A percentile compares a stretch with the other conserved stretches of the same genome.
Evolutionary conservation across 2,888 invertebrate genomes (phyloP).

Genomic region (Macrosiphum euphorbiae): DNA sequence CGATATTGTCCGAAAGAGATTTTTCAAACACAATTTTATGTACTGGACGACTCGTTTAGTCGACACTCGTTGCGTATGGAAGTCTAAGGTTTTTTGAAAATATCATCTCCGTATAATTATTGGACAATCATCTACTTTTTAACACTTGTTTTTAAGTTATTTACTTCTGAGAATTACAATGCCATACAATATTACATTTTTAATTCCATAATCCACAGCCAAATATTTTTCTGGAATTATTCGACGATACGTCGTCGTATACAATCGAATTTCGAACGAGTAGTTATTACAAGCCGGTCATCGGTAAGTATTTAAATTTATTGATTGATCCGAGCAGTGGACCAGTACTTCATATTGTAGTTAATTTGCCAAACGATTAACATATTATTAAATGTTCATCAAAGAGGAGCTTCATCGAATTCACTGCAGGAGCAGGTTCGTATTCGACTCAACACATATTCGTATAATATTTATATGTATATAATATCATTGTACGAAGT

Average conservation of each 20-base stretch:
- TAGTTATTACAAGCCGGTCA: too few relatives aligned
- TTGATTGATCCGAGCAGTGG: too few relatives aligned
- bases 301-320: too few relatives aligned
- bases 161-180: not conserved
- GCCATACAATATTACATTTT: not conserved
- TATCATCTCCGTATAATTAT: too few relatives aligned
- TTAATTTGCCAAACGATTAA: too few relatives aligned
- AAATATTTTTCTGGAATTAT: not conserved
- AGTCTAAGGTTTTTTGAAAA: not conserved
- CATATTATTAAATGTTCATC: not conserved
- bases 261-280: not conserved
- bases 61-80: not conserved
- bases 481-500: not conserved
- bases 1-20: not conserved
- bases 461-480: too few relatives aligned
- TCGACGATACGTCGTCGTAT: too few relatives aligned
- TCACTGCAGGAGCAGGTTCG: rapidly evolving
- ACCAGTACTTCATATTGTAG: not conserved
- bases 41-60: not conserved
- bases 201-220: not conserved
- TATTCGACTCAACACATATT: not conserved
- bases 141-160: too few relatives aligned
- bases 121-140: too few relatives aligned
- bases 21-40: not conserved
- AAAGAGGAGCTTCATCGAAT: not conserved